phyloP scores from a whole-genome alignment of 2,888 invertebrate species.

The Trimorus sp. region DNA sequence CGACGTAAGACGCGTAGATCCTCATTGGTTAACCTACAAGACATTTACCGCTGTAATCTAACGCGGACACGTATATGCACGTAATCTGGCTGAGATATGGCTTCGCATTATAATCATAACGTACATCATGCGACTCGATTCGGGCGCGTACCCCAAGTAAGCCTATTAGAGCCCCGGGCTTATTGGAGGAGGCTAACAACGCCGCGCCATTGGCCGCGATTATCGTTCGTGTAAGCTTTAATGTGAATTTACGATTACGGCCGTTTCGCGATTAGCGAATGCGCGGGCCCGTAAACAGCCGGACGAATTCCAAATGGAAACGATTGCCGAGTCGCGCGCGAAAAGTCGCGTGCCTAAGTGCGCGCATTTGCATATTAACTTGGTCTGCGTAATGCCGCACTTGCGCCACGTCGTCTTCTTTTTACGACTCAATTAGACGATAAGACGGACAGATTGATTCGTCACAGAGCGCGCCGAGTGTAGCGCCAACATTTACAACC shows the following conservation, averaged over 20 bases:
- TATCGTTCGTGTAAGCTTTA: slow-evolving; percentile 70
- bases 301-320: slow-evolving; percentile 46
- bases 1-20: slow-evolving; percentile 22
- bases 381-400: slow-evolving; percentile 7
- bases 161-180: slow-evolving; percentile 73
- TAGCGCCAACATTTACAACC: too few species aligned
- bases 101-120: slow-evolving; percentile 64
- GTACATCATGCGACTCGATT: slow-evolving; percentile 66
- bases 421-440: slow-evolving; percentile 44
- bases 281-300: slow-evolving; percentile 50
- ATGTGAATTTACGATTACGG: slow-evolving; percentile 74
- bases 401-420: slow-evolving; percentile 36
- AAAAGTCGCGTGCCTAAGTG: slow-evolving; percentile 36
- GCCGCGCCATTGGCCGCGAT: slow-evolving; percentile 64
- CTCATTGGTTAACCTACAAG: slow-evolving; percentile 35
- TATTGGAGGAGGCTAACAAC: slow-evolving; percentile 65
- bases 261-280: slow-evolving; percentile 67
- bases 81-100: slow-evolving; percentile 71
- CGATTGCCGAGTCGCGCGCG: slow-evolving; percentile 43
- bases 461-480: too few species aligned
- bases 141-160: slow-evolving; percentile 68
- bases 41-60: slow-evolving; percentile 69
- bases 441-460: too few species aligned
- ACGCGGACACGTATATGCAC: slow-evolving; percentile 66
- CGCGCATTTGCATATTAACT: slow-evolving; percentile 43